A percentile compares a stretch with the other conserved stretches of the same genome.
These are phyloP conservation scores for Aquatica leii DNA, from an alignment of 2,888 invertebrate species.

Conservation along the genomic window DNA sequence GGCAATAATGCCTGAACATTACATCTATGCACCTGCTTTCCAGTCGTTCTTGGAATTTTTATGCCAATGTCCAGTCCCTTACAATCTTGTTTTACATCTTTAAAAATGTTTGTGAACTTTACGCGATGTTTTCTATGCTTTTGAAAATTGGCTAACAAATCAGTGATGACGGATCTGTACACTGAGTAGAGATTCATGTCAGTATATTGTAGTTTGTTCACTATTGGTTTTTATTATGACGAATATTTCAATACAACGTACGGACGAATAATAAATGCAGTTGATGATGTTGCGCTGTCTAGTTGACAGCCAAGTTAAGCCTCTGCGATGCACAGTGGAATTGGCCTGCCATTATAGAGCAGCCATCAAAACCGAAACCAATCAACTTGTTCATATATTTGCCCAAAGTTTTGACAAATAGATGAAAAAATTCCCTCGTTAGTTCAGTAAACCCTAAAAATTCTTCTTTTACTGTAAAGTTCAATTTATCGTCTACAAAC, in stretches of 20 bases:
- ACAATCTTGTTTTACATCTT: not conserved
- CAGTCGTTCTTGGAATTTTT: not conserved
- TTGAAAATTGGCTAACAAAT: not conserved
- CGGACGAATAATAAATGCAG: not conserved
- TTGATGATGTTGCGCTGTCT: constrained; percentile 8
- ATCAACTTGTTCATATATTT: not conserved
- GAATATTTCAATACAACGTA: not conserved
- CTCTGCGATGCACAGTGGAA: too few species aligned
- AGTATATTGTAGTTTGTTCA: constrained; percentile 3
- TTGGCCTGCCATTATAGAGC: not conserved
- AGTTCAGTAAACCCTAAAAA: constrained; percentile 4
- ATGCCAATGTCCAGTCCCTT: not conserved
- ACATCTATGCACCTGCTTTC: not conserved
- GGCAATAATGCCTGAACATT: not conserved
- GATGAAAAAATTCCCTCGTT: not conserved
- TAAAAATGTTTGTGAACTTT: not conserved
- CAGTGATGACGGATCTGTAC: not conserved
- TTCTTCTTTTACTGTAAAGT: not conserved
- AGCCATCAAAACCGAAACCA: not conserved
- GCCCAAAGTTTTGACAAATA: not conserved
- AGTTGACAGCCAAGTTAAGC: not conserved
- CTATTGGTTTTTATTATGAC: constrained; percentile 4
- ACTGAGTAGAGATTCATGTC: not conserved
- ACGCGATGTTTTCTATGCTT: not conserved
- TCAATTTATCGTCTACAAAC: constrained; percentile 1